Base-by-base conservation (phyloP, 2,113 vertebrate genomes). In the Arenaria interpres region DNA sequence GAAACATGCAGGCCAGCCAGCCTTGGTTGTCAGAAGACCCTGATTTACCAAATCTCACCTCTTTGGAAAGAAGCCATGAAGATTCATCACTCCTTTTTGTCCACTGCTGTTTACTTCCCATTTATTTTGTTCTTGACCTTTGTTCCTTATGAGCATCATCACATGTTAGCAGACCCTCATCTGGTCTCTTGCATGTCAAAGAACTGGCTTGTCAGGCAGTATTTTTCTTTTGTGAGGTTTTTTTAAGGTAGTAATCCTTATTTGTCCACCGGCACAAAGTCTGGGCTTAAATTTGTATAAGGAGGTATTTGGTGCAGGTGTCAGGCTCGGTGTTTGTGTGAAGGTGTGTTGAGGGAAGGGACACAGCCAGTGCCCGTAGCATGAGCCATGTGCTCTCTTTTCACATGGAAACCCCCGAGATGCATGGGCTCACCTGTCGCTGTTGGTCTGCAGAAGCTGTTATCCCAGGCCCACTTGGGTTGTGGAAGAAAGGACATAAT, bases 341-440 rank as follows among this genome's bases (percentile, higher is more conserved):
- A 30, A 2, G 0, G 0, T 3, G 12, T 11, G 28, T 2, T 15
- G 25, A n/a, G 33, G 8, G 8, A 10, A 5, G 1, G 39, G 48
- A 11, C 17, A 7, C 16, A 32, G 2, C 7, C 16, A 8, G 18
- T 41, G 32, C 39, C 43, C 4, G 0, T 0, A 7, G 17, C 7
- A 4, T 10, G 53, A 64, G 39, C 73, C 0, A 0, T 7, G 13
- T 17, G 24, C 41, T 71, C 5, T 0, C 48, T 35, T 12, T 8
- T 1, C 14, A 1, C 0, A 0, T 8, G 43, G 24, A 23, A 25
- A 32, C 5, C 21, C 6, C 3, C 10, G 48, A 33, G 46, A 1
- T 0, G 0, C 2, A 2, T 33, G 21, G 12, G 7, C 14, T 50
- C n/a, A 17, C 48, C 35, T 18, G 0, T 0, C 33, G 83, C 75